Evolutionary conservation across 1,140 invertebrate species (phyloP), one percentile per base, ranked within the genome.

Genomic region (Muscidifurax raptorellus): DNA sequence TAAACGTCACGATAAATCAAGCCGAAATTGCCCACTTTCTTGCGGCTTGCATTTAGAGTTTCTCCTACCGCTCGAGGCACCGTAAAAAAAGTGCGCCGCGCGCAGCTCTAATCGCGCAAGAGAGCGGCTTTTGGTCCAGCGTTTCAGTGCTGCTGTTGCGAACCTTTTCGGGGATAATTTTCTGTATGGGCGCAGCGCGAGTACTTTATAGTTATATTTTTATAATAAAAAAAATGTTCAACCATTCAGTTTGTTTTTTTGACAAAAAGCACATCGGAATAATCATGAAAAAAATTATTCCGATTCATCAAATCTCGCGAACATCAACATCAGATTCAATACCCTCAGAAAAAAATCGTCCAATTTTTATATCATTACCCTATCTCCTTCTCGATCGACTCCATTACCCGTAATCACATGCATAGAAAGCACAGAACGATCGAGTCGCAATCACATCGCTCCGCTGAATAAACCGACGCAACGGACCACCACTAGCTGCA

Each of bases 321-420:
- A 59, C 52, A 5, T 9, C 18, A 59, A 72, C n/a, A n/a, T n/a
- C n/a, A n/a, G n/a, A 72, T 32, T 10, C 69, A 78, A 32, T n/a
- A 9, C 9, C 27, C 40, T 13, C 2, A 40, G 15, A 44, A 40
- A 66, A 75, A 66, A 36, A 28, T 18, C 12, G 27, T 28, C 44
- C 36, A 10, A 64, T 75, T 40, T 18, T 40, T 36, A 64, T 28
- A 59, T 44, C 30, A 67, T 82, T 76, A 77, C 13, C 22, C 13
- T 36, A 82, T 75, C 47, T 32, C 6, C n/a, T 27, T 7, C 15
- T 82, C 27, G 12, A 76, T 66, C 72, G 40, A 28, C 52, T 78
- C 66, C 40, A 78, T 83, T 78, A 83, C n/a, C 77, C 64, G 30
- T 64, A 69, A 83, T 83, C 40, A 36, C 40, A 83, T 83, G 40